Conservation (phyloP, 1,140 invertebrate genomes). For the Bombus consobrinus region DNA sequence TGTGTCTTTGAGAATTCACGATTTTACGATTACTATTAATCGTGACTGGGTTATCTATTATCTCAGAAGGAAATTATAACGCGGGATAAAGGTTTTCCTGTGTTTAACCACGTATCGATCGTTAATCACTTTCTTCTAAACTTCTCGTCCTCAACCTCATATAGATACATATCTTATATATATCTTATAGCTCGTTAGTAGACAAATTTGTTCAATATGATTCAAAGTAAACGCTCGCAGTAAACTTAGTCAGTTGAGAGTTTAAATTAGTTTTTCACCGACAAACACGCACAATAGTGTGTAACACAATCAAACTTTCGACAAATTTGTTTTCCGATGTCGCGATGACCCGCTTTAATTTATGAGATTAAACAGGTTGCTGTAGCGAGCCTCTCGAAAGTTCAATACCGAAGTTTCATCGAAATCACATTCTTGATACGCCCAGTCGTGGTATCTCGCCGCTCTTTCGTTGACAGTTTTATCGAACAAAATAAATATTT, state of each 20-base stretch:
- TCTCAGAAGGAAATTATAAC: neutral
- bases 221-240: slow-evolving; percentile 27
- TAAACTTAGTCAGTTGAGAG: slow-evolving; percentile 18
- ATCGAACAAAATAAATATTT: slow-evolving; percentile 3
- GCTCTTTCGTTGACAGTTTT: neutral
- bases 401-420: slow-evolving; percentile 30
- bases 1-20: neutral
- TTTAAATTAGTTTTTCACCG: slow-evolving; percentile 51
- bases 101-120: neutral
- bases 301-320: slow-evolving; percentile 48
- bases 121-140: neutral
- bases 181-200: slow-evolving; percentile 19
- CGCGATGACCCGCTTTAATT: slow-evolving; percentile 15
- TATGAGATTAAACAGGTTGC: slow-evolving; percentile 41
- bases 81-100: no score
- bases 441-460: neutral
- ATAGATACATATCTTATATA: no score
- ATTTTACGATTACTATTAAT: neutral
- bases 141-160: no score
- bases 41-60: neutral
- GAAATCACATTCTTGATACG: slow-evolving; percentile 2
- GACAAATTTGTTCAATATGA: slow-evolving; percentile 36
- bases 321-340: slow-evolving; percentile 27
- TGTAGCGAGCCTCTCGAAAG: neutral
- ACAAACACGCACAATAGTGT: slow-evolving; percentile 49